Percentiles rank a stretch among this genome's conserved stretches.
These are phyloP conservation scores for Bambusicola thoracicus DNA, from an alignment of 2,113 vertebrate genomes.

Conservation along the genomic window DNA sequence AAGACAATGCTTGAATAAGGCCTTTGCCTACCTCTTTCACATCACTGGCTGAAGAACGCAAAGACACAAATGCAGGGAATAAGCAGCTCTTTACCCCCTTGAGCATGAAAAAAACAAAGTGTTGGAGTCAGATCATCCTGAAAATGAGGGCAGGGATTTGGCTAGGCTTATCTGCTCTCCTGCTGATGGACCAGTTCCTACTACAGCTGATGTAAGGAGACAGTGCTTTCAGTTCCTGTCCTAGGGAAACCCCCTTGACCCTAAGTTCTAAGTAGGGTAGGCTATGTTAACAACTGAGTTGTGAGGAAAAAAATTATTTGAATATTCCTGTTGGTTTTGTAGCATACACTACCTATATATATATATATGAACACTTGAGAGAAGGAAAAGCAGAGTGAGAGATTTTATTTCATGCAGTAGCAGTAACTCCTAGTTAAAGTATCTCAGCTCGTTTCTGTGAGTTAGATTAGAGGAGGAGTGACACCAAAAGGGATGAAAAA, in stretches of 20 bases:
- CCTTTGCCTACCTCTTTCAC: neutral
- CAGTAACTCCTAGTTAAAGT: neutral
- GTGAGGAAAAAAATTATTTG: neutral
- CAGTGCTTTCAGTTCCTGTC: neutral
- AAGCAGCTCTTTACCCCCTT: neutral
- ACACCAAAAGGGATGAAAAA: neutral
- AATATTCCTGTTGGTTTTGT: neutral
- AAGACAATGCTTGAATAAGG: neutral
- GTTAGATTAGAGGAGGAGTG: neutral
- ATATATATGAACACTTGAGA: neutral
- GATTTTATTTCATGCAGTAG: neutral
- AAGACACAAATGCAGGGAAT: neutral
- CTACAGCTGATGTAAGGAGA: accelerated
- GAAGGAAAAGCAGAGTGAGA: neutral
- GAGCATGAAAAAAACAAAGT: neutral
- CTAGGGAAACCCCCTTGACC: neutral
- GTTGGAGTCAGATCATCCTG: neutral
- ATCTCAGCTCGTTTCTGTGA: neutral
- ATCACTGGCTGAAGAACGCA: neutral
- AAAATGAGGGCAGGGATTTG: neutral
- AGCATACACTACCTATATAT: neutral
- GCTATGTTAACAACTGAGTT: neutral
- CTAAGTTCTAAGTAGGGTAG: neutral
- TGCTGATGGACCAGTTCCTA: neutral
- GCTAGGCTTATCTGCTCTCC: neutral